Conservation (phyloP, 2,113 vertebrate species). For the Tetrax tetrax region DNA sequence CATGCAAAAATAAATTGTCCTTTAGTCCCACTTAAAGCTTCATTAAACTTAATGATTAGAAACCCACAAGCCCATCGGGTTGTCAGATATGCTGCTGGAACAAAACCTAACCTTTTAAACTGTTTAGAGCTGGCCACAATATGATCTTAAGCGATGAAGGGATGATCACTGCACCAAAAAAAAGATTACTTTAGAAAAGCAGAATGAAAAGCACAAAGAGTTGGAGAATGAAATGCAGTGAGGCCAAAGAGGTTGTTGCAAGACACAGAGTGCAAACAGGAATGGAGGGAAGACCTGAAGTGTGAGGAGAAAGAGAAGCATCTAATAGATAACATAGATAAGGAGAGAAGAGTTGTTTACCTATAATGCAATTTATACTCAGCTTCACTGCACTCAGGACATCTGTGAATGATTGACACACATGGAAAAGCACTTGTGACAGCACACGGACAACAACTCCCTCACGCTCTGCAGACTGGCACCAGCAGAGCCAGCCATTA, state of each 20-base stretch:
- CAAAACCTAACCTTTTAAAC: background rate
- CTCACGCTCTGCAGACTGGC: background rate
- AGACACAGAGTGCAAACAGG: background rate
- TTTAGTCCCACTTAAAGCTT: background rate
- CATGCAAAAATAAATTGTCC: background rate
- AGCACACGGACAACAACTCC: fast-evolving
- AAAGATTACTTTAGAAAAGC: background rate
- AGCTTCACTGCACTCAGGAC: background rate
- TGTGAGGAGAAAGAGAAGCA: background rate
- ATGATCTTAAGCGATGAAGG: background rate
- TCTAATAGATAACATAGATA: background rate
- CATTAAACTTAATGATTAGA: background rate
- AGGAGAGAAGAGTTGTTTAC: background rate
- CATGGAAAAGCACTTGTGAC: background rate
- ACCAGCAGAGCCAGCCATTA: background rate
- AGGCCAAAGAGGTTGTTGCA: background rate
- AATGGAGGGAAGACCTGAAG: background rate
- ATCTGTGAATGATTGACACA: background rate
- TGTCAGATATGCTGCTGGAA: background rate
- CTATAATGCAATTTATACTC: background rate
- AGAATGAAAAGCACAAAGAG: background rate
- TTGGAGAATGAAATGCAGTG: background rate
- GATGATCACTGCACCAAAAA: background rate
- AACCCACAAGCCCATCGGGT: background rate
- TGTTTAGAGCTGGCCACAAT: background rate